phyloP scores from a whole-genome alignment of 2,888 invertebrate genomes.

The Neoascia interrupta region DNA sequence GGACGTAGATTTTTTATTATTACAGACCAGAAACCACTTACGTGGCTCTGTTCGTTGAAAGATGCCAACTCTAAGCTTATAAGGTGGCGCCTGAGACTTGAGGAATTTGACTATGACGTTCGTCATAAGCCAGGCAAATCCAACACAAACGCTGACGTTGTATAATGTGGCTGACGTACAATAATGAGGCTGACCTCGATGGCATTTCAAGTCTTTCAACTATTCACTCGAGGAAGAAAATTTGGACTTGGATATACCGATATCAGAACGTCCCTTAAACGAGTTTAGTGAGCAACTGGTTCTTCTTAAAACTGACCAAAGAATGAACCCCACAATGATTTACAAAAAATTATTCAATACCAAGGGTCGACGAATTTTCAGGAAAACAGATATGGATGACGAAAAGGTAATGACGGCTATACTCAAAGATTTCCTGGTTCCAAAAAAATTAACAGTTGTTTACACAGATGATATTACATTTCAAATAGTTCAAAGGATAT shows the following conservation, averaged over 20 bases:
- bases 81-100: conserved; percentile 57
- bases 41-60: conserved; percentile 27
- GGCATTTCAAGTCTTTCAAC: background rate
- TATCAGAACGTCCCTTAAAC: conserved; percentile 42
- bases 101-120: conserved; percentile 66
- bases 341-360: background rate
- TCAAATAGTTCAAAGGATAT: conserved; percentile 18
- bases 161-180: conserved; percentile 42
- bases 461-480: conserved; percentile 16
- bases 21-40: conserved; percentile 40
- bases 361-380: conserved; percentile 6
- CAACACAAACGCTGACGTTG: conserved; percentile 68
- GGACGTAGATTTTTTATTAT: conserved; percentile 27
- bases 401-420: conserved; percentile 1
- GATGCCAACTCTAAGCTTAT: conserved; percentile 46
- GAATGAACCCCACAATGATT: background rate
- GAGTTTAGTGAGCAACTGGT: conserved; percentile 43
- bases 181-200: conserved; percentile 6
- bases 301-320: conserved; percentile 9
- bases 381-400: background rate
- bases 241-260: conserved; percentile 14
- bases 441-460: conserved; percentile 27
- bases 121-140: conserved; percentile 64
- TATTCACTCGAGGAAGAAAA: conserved; percentile 32
- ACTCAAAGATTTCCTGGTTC: conserved; percentile 11